A percentile compares a stretch with the other conserved stretches of the same genome.
Conservation (phyloP, 2,888 invertebrate genomes). For the Busseola fusca region DNA sequence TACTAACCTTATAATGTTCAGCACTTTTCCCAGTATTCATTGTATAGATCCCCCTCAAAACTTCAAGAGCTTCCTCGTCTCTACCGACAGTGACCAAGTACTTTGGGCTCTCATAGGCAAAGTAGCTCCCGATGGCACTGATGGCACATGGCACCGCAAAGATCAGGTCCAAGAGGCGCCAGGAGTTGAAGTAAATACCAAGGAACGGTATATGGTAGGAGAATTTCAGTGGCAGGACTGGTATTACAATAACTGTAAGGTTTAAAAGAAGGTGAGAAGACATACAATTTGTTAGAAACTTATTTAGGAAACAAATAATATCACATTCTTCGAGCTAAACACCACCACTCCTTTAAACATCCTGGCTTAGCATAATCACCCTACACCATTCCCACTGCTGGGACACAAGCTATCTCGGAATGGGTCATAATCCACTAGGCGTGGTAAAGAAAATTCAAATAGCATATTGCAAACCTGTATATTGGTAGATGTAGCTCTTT, state of each 20-base stretch:
- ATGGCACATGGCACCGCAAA: constrained; percentile 90
- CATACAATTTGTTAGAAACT: background rate
- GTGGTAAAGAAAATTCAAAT: too few species aligned
- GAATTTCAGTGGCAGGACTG: constrained; percentile 89
- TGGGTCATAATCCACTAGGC: background rate
- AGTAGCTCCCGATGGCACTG: constrained; percentile 87
- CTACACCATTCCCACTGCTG: background rate
- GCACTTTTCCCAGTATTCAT: constrained; percentile 74
- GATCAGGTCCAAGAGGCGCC: constrained; percentile 92
- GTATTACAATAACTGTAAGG: constrained; percentile 89
- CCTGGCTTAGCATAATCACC: background rate
- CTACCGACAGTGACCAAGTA: constrained; percentile 90
- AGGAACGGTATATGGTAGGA: constrained; percentile 81
- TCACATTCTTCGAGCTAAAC: background rate
- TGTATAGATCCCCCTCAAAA: constrained; percentile 73
- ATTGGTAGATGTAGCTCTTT: background rate
- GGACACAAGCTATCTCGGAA: background rate
- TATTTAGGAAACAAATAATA: background rate
- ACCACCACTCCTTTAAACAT: background rate
- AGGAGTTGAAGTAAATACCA: constrained; percentile 90
- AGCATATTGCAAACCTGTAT: background rate
- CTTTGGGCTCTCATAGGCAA: constrained; percentile 93
- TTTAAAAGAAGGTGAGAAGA: background rate
- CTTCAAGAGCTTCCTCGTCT: constrained; percentile 87
- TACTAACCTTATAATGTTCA: constrained; percentile 74